phyloP scores from a whole-genome alignment of 2,888 invertebrate genomes.

The Empis livida region DNA sequence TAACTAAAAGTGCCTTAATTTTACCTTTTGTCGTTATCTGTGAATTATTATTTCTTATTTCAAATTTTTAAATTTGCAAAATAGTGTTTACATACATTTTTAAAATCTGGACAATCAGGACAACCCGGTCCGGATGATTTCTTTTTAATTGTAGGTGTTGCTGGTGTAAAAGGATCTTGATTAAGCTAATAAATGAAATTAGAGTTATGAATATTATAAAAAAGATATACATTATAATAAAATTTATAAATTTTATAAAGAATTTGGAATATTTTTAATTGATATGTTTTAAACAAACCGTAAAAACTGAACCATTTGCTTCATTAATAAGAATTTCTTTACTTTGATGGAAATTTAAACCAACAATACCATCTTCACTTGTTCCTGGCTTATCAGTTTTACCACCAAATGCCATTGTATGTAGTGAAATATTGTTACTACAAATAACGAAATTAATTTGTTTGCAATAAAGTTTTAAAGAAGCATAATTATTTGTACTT shows the following conservation, averaged over 20 bases:
- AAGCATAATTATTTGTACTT: constrained; percentile 8
- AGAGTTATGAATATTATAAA: background rate
- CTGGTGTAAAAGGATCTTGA: background rate
- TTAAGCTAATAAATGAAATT: background rate
- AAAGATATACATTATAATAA: background rate
- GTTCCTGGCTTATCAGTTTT: constrained; percentile 73
- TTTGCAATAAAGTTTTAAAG: background rate
- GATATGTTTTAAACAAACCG: constrained; percentile 21
- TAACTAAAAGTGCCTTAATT: constrained; percentile 69
- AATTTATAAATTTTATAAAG: background rate
- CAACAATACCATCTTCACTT: constrained; percentile 75
- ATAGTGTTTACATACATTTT: background rate
- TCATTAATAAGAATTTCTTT: constrained; percentile 77
- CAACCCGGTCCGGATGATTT: background rate
- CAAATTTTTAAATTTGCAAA: background rate
- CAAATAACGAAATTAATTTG: constrained; percentile 19
- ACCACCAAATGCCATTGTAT: constrained; percentile 66
- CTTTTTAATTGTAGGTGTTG: background rate
- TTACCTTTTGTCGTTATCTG: constrained; percentile 71
- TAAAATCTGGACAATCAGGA: background rate
- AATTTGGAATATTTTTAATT: background rate
- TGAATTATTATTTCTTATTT: constrained; percentile 7
- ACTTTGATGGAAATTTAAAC: constrained; percentile 81
- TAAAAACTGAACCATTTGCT: constrained; percentile 44
- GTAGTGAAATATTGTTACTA: constrained; percentile 65